Base-by-base conservation (phyloP, 2,888 invertebrate genomes). In the Drosophila infuscata region DNA sequence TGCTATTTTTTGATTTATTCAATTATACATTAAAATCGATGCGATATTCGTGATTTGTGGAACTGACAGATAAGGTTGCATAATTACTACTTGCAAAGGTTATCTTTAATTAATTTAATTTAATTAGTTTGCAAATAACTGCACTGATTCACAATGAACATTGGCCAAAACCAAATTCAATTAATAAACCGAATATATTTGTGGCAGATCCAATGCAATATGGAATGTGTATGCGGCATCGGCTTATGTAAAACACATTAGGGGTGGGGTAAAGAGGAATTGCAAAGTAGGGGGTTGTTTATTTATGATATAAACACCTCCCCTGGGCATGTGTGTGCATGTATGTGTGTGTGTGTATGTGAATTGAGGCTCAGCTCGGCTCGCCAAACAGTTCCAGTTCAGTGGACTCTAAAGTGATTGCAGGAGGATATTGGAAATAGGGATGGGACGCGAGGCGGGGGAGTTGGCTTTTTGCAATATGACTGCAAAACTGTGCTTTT, bases 361-460 rank as follows among this genome's bases (percentile, higher is more conserved):
- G 30, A 20, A 25, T 35, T 11, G 41, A 25, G 46, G 20, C 35
- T 35, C 17, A 54, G 35, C 36, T 60, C 64, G 52, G 57, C 69
- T 72, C 58, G 51, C 51, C 77, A 72, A 77, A 65, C 79, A 70
- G 75, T 85, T 85, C 61, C 82, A 85, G 82, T 84, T 88, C 79
- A 83, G 69, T 84, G 85, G 72, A 74, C 76, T 89, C 67, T 73
- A 74, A 89, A 89, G 72, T 88, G 89, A 77, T 81, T 83, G 74
- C 66, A 63, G 70, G 33, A 63, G 68, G 33, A 61, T 61, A 71
- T 59, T 46, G 38, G 25, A 54, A 67, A 67, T 65, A 30, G 5
- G n/a, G 30, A 20, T 36, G 35, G 17, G 36, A 20, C 20, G 2
- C 41, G 62, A 43, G 59, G 25, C 20, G 52, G n/a, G 0, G 41